Conservation (phyloP, 2,113 vertebrate genomes). For the Tragelaphus scriptus region DNA sequence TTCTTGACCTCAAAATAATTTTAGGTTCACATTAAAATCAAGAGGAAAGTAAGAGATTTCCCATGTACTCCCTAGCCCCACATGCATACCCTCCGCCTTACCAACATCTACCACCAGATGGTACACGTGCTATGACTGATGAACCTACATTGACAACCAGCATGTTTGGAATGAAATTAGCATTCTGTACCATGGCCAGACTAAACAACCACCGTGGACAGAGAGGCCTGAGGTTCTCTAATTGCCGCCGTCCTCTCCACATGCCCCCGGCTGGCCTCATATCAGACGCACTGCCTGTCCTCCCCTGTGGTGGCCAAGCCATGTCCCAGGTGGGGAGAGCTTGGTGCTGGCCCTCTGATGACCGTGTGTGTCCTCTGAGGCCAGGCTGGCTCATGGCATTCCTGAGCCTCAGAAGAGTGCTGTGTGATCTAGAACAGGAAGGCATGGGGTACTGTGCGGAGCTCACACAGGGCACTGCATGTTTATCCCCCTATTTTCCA, state of each 20-base stretch:
- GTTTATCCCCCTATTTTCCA: not conserved
- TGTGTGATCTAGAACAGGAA: not conserved
- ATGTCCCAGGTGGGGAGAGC: not conserved
- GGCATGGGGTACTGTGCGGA: not conserved
- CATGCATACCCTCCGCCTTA: not conserved
- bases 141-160: not conserved
- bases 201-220: not conserved
- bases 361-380: not conserved
- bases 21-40: not conserved
- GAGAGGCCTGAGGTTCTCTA: not conserved
- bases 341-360: not conserved
- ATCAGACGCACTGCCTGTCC: not conserved
- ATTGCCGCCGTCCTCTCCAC: not conserved
- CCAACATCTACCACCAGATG: not conserved
- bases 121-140: not conserved
- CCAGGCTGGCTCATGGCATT: not conserved
- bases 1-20: not conserved
- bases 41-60: not conserved
- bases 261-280: not conserved
- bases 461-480: not conserved
- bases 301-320: not conserved
- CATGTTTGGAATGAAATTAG: not conserved
- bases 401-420: not conserved
- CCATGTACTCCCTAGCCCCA: no score
- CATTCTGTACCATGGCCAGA: fast-evolving